Percentiles rank a stretch among this genome's conserved stretches.
Conservation (phyloP, 2,113 vertebrate genomes). For the Onychorhynchus coronatus region DNA sequence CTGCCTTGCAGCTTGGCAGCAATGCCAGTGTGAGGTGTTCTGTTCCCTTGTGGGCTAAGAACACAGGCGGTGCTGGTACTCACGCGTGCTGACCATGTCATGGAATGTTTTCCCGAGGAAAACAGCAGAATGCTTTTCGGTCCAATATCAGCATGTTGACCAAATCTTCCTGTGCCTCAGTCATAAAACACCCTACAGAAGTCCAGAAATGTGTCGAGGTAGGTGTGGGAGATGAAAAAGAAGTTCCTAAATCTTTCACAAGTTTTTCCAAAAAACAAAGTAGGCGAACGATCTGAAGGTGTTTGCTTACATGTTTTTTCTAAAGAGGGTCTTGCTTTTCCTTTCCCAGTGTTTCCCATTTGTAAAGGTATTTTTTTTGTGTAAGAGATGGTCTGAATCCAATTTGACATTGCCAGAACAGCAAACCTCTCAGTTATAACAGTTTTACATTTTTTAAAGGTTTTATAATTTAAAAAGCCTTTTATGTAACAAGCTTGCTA, state of each 20-base stretch:
- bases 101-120: not conserved
- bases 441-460: not conserved
- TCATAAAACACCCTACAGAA: not conserved
- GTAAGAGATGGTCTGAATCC: not conserved
- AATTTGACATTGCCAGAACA: not conserved
- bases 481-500: not conserved
- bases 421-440: not conserved
- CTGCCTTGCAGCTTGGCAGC: not conserved
- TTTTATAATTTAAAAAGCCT: not conserved
- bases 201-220: fast-evolving
- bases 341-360: not conserved
- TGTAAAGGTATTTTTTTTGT: not conserved
- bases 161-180: not conserved
- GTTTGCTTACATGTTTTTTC: not conserved
- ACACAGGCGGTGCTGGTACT: fast-evolving
- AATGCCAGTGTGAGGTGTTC: not conserved
- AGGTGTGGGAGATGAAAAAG: not conserved
- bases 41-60: not conserved
- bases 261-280: not conserved
- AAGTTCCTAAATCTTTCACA: not conserved
- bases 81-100: fast-evolving
- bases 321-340: not conserved
- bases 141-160: not conserved
- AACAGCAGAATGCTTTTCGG: not conserved
- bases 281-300: fast-evolving